These are phyloP conservation scores for Orgyia antiqua DNA, from an alignment of 2,888 invertebrate species.

Conservation along the genomic window DNA sequence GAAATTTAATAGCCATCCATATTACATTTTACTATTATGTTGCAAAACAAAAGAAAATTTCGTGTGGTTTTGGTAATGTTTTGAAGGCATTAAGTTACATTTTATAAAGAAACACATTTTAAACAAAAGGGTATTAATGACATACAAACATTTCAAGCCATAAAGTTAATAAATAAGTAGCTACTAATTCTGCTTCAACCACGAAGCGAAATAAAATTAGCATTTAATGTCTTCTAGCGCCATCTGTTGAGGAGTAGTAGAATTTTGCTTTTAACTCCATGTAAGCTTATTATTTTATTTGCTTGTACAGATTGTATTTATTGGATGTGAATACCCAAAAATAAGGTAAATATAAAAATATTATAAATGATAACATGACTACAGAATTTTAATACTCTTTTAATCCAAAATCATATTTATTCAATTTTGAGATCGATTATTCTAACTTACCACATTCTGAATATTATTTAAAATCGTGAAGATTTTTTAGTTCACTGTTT, in stretches of 20 bases:
- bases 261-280: slow-evolving; percentile 5
- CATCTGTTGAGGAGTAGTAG: slow-evolving; percentile 42
- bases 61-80: slow-evolving; percentile 4
- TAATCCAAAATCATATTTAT: no score
- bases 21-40: neutral
- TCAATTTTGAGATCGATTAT: no score
- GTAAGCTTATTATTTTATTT: neutral
- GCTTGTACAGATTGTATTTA: neutral
- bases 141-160: no score
- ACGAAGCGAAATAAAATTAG: no score
- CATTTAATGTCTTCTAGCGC: slow-evolving; percentile 23
- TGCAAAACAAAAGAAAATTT: slow-evolving; percentile 10
- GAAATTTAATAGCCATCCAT: neutral
- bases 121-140: neutral
- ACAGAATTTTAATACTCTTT: no score
- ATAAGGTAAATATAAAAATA: neutral
- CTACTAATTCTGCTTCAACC: no score
- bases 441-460: no score
- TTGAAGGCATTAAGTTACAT: neutral
- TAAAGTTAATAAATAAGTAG: no score
- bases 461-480: no score
- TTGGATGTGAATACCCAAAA: neutral
- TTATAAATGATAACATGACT: neutral
- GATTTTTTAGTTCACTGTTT: no score
- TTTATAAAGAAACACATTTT: neutral